Evolutionary conservation across 2,113 vertebrate genomes (phyloP).

Genomic region (Trichomycterus rosablanca): DNA sequence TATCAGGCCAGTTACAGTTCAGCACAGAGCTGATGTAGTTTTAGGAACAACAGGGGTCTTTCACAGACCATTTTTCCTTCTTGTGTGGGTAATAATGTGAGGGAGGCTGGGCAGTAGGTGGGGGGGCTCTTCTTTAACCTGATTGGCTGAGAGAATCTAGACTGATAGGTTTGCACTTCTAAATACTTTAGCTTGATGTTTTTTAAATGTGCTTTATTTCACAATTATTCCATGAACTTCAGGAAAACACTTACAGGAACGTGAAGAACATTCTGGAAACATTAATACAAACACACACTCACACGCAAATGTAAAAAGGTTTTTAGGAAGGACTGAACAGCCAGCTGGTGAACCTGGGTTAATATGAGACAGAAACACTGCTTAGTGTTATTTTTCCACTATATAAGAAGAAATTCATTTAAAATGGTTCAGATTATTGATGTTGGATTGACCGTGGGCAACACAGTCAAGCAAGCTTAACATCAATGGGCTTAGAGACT

Average conservation of each 20-base stretch:
- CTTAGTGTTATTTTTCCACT: too few relatives aligned
- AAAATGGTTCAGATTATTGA: too few relatives aligned
- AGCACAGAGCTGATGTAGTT: not conserved
- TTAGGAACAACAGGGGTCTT: not conserved
- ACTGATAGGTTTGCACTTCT: not conserved
- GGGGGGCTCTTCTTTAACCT: not conserved
- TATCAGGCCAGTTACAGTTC: not conserved
- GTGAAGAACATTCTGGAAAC: too few relatives aligned
- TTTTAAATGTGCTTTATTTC: not conserved
- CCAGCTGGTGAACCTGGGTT: too few relatives aligned
- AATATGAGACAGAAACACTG: too few relatives aligned
- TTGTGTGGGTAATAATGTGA: constrained; percentile 1
- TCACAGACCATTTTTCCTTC: not conserved
- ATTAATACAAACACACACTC: too few relatives aligned
- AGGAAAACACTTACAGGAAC: not conserved
- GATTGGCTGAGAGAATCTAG: constrained; percentile 4
- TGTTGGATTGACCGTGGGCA: too few relatives aligned
- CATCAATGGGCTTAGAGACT: too few relatives aligned
- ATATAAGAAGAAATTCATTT: too few relatives aligned
- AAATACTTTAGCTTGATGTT: not conserved
- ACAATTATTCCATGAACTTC: not conserved
- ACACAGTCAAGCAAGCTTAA: too few relatives aligned
- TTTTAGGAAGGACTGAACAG: too few relatives aligned
- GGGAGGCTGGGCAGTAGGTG: not conserved
- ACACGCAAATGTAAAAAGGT: too few relatives aligned